Percentiles rank a stretch among this genome's conserved stretches.
These are phyloP conservation scores for Etheostoma nigrum DNA, from an alignment of 2,797 vertebrate genomes.

Conservation along the genomic window DNA sequence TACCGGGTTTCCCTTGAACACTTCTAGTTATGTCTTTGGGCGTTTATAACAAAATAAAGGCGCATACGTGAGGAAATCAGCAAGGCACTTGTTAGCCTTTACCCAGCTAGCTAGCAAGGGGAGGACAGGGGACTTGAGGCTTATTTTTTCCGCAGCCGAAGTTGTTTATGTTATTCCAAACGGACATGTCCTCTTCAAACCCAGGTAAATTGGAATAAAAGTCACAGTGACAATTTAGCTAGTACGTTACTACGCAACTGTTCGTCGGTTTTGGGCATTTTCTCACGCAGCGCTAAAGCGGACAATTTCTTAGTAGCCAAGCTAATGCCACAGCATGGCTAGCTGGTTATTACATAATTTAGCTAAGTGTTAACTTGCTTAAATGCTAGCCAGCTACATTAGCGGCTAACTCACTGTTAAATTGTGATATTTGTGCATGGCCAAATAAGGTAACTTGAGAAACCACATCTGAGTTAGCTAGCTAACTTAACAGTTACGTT, in stretches of 20 bases:
- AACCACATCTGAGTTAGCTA: neutral
- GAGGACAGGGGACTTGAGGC: constrained; percentile 48
- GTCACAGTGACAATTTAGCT: neutral
- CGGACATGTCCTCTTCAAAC: constrained; percentile 85
- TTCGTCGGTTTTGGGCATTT: neutral
- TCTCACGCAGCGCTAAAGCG: neutral
- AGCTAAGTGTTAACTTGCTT: constrained; percentile 28
- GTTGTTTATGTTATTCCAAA: constrained; percentile 83
- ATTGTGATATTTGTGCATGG: neutral
- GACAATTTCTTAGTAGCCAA: constrained; percentile 56
- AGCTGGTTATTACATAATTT: constrained; percentile 49
- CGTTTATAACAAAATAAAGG: constrained; percentile 33
- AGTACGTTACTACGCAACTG: rapidly evolving
- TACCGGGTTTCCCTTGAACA: neutral
- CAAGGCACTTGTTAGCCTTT: constrained; percentile 57
- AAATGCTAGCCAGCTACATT: constrained; percentile 25
- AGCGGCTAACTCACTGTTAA: neutral
- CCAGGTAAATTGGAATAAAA: constrained; percentile 76
- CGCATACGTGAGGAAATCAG: constrained; percentile 25
- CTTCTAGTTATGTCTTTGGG: constrained; percentile 39
- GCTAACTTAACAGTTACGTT: neutral
- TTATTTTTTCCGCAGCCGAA: constrained; percentile 63
- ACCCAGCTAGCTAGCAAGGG: constrained; percentile 60
- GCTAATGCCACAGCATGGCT: constrained; percentile 55
- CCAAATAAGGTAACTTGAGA: neutral